phyloP scores from a whole-genome alignment of 2,113 vertebrate genomes.

The Papio anubis region DNA sequence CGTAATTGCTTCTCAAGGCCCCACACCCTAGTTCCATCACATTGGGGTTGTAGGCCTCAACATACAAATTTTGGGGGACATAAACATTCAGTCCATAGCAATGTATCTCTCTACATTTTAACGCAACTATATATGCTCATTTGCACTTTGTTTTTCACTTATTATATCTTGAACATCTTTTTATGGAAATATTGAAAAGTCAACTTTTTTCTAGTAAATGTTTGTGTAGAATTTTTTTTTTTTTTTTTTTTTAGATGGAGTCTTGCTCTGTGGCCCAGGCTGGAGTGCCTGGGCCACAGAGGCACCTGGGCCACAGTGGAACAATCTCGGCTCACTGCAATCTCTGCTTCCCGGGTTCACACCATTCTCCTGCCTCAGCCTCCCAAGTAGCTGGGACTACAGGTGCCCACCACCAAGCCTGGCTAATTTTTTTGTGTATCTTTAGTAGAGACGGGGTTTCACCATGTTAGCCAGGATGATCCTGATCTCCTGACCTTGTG shows the following conservation, averaged over 20 bases:
- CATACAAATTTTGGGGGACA: not conserved
- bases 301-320: too few species aligned
- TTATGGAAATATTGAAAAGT: not conserved
- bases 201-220: not conserved
- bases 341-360: too few species aligned
- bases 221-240: constrained; percentile 22
- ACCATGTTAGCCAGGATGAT: too few species aligned
- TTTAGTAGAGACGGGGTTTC: too few species aligned
- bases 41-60: not conserved
- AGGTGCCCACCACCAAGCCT: too few species aligned
- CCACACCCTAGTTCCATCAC: not conserved
- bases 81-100: not conserved
- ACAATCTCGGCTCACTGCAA: too few species aligned
- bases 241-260: not conserved
- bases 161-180: not conserved
- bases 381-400: too few species aligned
- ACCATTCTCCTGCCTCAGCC: too few species aligned
- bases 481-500: too few species aligned
- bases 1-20: not conserved
- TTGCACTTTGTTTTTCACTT: not conserved
- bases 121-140: not conserved
- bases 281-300: too few species aligned
- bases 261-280: too few species aligned
- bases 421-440: too few species aligned
- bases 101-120: not conserved